Conservation (phyloP, 2,113 vertebrate species). For the Tringa solitaria region DNA sequence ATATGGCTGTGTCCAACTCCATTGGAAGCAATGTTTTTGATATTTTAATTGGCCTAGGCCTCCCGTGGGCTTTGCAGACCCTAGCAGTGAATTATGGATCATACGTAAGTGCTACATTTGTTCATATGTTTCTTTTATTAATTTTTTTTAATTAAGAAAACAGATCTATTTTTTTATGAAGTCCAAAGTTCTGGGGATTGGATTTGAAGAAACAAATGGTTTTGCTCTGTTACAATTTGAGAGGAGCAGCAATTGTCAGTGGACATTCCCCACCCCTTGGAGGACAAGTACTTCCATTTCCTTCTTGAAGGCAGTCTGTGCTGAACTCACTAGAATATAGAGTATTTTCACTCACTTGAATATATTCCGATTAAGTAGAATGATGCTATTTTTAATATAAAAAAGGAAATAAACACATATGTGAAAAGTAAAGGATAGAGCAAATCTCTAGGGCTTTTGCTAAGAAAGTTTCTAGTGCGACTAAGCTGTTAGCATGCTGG, state of each 20-base stretch:
- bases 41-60: constrained; percentile 92
- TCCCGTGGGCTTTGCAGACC: constrained; percentile 93
- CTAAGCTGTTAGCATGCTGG: not conserved
- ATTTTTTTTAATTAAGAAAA: not conserved
- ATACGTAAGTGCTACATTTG: constrained; percentile 79
- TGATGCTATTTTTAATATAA: not conserved
- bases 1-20: constrained; percentile 98
- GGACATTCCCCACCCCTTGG: not conserved
- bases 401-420: not conserved
- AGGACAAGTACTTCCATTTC: not conserved
- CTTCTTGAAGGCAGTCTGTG: not conserved
- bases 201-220: not conserved
- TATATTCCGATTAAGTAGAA: not conserved
- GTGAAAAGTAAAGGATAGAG: not conserved
- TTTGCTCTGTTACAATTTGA: rapidly evolving
- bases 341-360: not conserved
- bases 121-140: not conserved
- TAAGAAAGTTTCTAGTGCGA: not conserved
- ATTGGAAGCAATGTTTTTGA: constrained; percentile 98
- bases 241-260: not conserved
- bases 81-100: constrained; percentile 92
- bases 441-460: not conserved
- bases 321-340: not conserved
- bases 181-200: not conserved
- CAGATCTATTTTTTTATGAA: not conserved